Evolutionary conservation across 2,888 invertebrate species (phyloP), one percentile per base, ranked within the genome.

Genomic region (Parnassius glacialis): DNA sequence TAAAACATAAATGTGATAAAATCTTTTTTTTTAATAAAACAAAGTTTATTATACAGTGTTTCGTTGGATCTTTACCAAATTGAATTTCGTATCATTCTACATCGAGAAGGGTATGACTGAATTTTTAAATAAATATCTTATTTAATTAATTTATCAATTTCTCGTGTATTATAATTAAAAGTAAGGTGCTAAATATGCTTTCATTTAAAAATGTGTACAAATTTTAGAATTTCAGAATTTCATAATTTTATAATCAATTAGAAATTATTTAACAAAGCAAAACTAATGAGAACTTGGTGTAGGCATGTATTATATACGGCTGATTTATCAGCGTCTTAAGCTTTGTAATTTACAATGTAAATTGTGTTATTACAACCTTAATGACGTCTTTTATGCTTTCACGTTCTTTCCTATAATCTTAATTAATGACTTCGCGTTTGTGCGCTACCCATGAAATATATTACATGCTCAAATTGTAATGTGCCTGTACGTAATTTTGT

Each of bases 341-440:
- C 57, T 61, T 45, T 43, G 58, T 16, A 62, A 58, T 58, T 62
- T 54, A 54, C 50, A 58, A 58, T 9, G 52, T 13, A 13, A 58
- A 62, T 62, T 55, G 58, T 55, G 51, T 45, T 58, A 55, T 55
- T 59, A 55, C 58, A 59, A 62, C 45, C 41, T 62, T 54, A 45
- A 62, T 50, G 54, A 34, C 51, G 20, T 55, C 44, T 51, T 62
- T 52, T 55, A 42, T 51, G 51, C 44, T 51, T 59, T 47, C 62
- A 42, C 47, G 54, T 54, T 59, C 55, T 44, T 58, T 41, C 54
- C 54, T 51, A 62, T 62, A 62, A 58, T 55, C 51, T 59, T 62
- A 62, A 59, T 62, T 62, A 62, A 62, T 62, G 58, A 62, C 58
- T 43, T 12, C 16, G 45, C 25, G 52, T 48, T 52, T 25, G 51